Evolutionary conservation across 2,888 invertebrate species (phyloP).

Genomic region (Diachrysia chrysitis): DNA sequence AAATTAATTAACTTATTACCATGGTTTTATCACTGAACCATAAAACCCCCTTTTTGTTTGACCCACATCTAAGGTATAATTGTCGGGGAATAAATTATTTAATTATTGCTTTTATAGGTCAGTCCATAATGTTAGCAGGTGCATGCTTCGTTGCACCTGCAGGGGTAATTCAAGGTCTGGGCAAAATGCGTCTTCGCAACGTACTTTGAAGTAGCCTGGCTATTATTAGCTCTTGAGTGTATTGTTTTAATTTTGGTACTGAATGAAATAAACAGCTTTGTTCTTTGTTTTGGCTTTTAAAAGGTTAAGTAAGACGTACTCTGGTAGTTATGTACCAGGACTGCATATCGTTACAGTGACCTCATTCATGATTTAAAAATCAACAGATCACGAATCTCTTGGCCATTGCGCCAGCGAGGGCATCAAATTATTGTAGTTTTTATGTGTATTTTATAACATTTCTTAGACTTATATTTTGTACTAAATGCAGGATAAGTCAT

Average conservation of each 20-base stretch:
- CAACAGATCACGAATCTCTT: too few species aligned
- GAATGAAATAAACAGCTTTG: slow-evolving; percentile 21
- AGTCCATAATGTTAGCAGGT: slow-evolving; percentile 85
- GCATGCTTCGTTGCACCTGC: slow-evolving; percentile 81
- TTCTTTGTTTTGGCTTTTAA: not conserved
- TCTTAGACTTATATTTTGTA: not conserved
- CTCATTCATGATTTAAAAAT: not conserved
- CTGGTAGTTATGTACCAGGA: not conserved
- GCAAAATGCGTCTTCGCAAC: slow-evolving; percentile 63
- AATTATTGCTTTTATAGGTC: slow-evolving; percentile 88
- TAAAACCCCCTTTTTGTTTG: slow-evolving; percentile 78
- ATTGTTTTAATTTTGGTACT: slow-evolving; percentile 25
- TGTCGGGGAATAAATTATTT: slow-evolving; percentile 82
- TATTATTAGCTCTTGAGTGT: slow-evolving; percentile 25
- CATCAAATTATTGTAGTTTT: not conserved
- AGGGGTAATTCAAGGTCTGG: slow-evolving; percentile 81
- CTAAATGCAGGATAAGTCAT: not conserved
- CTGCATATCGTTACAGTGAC: not conserved
- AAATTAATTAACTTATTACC: slow-evolving; percentile 8
- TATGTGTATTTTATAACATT: not conserved
- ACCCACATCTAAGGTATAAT: slow-evolving; percentile 87
- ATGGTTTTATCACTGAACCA: slow-evolving; percentile 61
- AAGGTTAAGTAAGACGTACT: not conserved
- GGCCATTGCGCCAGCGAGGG: not conserved
- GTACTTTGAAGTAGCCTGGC: slow-evolving; percentile 24